Base-by-base conservation (phyloP, 2,888 invertebrate genomes). In the Drosophila putrida region DNA sequence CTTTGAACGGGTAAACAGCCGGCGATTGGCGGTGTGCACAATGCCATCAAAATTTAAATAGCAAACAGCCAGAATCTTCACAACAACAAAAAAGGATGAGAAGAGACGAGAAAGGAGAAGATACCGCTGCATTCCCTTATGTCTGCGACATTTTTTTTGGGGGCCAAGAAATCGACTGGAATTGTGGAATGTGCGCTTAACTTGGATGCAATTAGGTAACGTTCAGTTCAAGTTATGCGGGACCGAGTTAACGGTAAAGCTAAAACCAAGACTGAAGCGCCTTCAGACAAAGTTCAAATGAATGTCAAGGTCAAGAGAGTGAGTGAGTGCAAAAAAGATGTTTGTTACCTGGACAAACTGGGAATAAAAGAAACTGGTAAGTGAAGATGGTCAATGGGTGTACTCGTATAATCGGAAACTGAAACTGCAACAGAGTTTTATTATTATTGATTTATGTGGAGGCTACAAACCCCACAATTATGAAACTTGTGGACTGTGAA, bases 31-130 rank as follows among this genome's bases (percentile, higher is more conserved):
- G 83, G 81, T 88, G 85, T 79, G 84, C 84, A 89, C 86, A 86
- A 89, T 87, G 89, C 82, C 88, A 82, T 82, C 89, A 80, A 87
- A 89, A 89, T 87, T 87, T 87, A 89, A 87, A 87, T 87, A 87
- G 89, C 71, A 74, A 83, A 71, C 62, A 70, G 53, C 43, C 43
- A 61, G 6, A 5, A 31, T 36, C 50, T 50, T 25, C 9, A 11
- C 4, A 38, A 60, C 47, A 63, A 60, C n/a, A 27, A 36, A 51
- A 25, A 53, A 47, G 1, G 13, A 27, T 27, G 6, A 36, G 49
- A 31, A 33, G 28, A 41, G 50, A 9, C 8, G 10, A 20, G 49
- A 28, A 41, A 27, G 25, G 20, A 41, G 44, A 25, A 28, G 63
- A 64, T 67, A 33, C 50, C 57, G 51, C 71, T 57, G 76, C 85